Conservation (phyloP, 1,140 invertebrate species). For the Calycopis cecrops region DNA sequence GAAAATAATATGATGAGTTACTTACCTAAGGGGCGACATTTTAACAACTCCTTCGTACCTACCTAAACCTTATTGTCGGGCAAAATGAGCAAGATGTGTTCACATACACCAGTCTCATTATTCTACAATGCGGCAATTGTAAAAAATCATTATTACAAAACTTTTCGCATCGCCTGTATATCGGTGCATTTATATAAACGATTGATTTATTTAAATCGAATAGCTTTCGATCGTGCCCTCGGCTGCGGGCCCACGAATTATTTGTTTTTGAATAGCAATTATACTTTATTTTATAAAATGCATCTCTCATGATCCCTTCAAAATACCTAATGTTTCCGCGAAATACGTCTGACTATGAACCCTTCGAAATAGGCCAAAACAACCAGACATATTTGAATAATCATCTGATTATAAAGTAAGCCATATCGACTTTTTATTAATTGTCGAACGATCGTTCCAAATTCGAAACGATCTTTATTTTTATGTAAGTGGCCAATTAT, state of each 20-base stretch:
- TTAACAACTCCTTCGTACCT: too few relatives aligned
- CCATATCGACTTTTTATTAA: slow-evolving; percentile 12
- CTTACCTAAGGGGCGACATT: too few relatives aligned
- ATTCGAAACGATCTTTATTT: slow-evolving; percentile 8
- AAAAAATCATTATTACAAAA: too few relatives aligned
- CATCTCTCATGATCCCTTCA: slow-evolving; percentile 52
- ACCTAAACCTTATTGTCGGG: too few relatives aligned
- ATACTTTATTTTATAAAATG: slow-evolving; percentile 71
- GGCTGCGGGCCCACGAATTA: slow-evolving; percentile 58
- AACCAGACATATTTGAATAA: slow-evolving; percentile 31
- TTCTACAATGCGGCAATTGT: too few relatives aligned
- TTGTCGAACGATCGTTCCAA: slow-evolving; percentile 11
- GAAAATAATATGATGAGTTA: too few relatives aligned
- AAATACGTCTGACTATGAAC: slow-evolving; percentile 47
- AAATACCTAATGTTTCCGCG: slow-evolving; percentile 60
- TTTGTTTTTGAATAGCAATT: slow-evolving; percentile 73
- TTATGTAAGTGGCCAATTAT: background rate
- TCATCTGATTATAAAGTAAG: slow-evolving; percentile 31
- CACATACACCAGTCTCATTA: too few relatives aligned
- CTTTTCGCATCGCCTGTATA: slow-evolving; percentile 44
- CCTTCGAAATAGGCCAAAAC: slow-evolving; percentile 33
- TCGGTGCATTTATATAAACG: slow-evolving; percentile 65
- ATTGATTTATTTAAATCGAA: slow-evolving; percentile 72
- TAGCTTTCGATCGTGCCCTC: slow-evolving; percentile 57
- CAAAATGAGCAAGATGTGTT: too few relatives aligned